Base-by-base conservation (phyloP, 2,888 invertebrate genomes). In the Muschampia plurimacula region DNA sequence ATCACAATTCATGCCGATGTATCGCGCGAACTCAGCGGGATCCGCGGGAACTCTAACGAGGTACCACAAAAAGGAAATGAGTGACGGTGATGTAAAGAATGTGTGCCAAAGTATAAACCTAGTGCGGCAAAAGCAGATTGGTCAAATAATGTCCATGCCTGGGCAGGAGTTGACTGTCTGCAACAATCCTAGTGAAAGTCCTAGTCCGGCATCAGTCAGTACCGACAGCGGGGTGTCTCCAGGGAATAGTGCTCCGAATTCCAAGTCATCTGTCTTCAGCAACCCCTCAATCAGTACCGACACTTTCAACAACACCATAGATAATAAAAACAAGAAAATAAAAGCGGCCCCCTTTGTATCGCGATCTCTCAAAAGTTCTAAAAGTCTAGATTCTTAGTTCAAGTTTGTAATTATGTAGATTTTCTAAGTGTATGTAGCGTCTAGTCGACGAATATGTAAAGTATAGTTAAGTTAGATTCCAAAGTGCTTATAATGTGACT, bases 101-200 rank as follows among this genome's bases (percentile, higher is more conserved):
- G 84, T 92, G 92, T 94, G 94, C 93, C 94, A 94, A 92, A 94
- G 92, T 84, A 91, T 95, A 84, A 95, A 92, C 82, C 87, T 95
- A 85, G 93, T 94, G 79, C 89, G 94, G 76, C 94, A 94, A 80
- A 95, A 94, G 86, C 93, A 93, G 75, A 87, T 95, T 62, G 95
- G 94, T 73, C 94, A 95, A 82, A 94, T 95, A 67, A 92, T 94
- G 77, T 89, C 93, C 55, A 75, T 90, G 68, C 91, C 92, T 2
- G 92, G 92, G 1, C 93, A 94, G 80, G 94, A 94, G 80, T 76
- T 95, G 83, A 89, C 92, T 0, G 92, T 95, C 60, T 93, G 93
- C 79, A 93, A 92, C 77, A 90, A 85, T 77, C 82, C 88, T 3
- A 92, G 87, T 74, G 93, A 93, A 74, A 92, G 91, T 74, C 91